Percentiles rank a stretch among this genome's conserved stretches.
Conservation (phyloP, 2,113 vertebrate species). For the Illadopsis cleaveri region DNA sequence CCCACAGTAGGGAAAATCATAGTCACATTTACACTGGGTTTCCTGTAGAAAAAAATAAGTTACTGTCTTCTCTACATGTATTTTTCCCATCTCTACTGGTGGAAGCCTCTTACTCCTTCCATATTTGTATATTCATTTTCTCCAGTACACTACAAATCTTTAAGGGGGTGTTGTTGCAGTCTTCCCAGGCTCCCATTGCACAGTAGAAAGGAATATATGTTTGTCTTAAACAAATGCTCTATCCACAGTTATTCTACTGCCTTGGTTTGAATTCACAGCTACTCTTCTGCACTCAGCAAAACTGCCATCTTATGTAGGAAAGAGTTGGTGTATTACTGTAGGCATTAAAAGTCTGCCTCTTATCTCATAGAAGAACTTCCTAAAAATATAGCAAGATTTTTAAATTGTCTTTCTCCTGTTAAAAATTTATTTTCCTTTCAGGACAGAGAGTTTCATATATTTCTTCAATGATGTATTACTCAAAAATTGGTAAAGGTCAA, state of each 20-base stretch:
- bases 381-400: neutral
- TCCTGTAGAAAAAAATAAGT: neutral
- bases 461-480: neutral
- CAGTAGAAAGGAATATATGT: neutral
- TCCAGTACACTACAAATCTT: neutral
- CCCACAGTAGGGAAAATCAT: neutral
- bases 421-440: neutral
- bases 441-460: neutral
- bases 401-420: neutral
- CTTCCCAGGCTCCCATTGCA: neutral
- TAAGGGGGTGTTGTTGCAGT: neutral
- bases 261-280: neutral
- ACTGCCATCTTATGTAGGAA: neutral
- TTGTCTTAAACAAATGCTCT: neutral
- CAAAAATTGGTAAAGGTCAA: neutral
- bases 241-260: neutral
- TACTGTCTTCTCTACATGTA: neutral
- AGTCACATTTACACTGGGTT: neutral
- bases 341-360: neutral
- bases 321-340: neutral
- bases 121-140: neutral
- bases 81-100: neutral
- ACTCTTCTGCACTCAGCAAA: neutral
- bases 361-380: neutral
- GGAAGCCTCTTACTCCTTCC: neutral